Base-by-base conservation (phyloP, 1,140 invertebrate species). In the Stenopsyche tienmushanensis region DNA sequence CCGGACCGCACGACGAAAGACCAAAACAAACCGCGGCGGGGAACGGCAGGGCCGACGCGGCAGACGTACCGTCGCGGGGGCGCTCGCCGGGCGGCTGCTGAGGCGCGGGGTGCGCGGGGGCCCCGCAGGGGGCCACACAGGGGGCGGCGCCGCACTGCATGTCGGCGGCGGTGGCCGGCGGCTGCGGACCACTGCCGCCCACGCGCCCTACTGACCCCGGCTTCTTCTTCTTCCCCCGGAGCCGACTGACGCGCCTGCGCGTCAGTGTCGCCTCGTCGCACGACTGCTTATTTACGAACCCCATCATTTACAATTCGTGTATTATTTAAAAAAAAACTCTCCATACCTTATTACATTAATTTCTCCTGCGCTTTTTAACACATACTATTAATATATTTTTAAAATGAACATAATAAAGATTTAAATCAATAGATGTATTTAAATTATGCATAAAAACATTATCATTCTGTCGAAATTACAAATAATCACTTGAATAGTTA, bases 161-260 rank as follows among this genome's bases (percentile, higher is more conserved):
- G 47, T 5, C 47, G 17, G 7, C 17, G 17, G 15, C 54, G 13
- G 2, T 39, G 18, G 23, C 7, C 41, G 18, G 17, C 7, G n/a
- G 21, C 9, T 21, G 41, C 58, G n/a, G 58, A 60, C 15, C 25
- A 18, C 60, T 23, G 57, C 57, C 3, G 57, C 57, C 57, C 57
- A 60, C 57, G 60, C 60, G 60, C 47, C 60, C 60, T 53, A 53
- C 57, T 60, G 52, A 47, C 39, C 57, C 15, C 41, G 1, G 20
- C 57, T 44, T 58, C 55, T 58, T 58, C 55, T 45, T 58, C 55
- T 42, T 58, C 55, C 18, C 23, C 17, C 47, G 15, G 17, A 23
- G 17, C 10, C 29, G 29, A 5, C 29, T 34, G 44, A 5, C 29
- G 5, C 44, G 44, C 44, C 44, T 5, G 9, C 17, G 9, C 9